These are phyloP conservation scores for Hypothenemus hampei DNA, from an alignment of 1,140 invertebrate species.

Conservation along the genomic window DNA sequence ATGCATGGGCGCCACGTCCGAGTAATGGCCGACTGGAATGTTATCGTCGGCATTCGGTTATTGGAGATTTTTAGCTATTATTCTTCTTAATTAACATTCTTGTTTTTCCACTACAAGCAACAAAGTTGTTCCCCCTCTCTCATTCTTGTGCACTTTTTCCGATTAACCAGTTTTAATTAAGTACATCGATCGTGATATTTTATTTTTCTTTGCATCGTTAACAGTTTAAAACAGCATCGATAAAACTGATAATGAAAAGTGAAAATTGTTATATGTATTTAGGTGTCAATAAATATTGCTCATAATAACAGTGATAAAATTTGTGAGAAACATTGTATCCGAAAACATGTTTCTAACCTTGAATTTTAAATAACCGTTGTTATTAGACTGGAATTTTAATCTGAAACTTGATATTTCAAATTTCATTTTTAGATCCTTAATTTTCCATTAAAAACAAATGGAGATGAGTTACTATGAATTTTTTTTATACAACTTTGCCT, in stretches of 20 bases:
- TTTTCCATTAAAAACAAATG: neutral
- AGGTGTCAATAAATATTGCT: neutral
- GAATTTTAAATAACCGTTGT: neutral
- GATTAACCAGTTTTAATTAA: neutral
- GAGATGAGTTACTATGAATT: no score
- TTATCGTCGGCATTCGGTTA: constrained; percentile 32
- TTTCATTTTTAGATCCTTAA: neutral
- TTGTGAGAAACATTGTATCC: no score
- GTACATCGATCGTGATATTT: neutral
- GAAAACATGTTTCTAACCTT: neutral
- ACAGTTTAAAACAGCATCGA: no score
- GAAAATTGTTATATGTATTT: neutral
- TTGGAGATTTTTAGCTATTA: constrained; percentile 12
- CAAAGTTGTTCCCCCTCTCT: no score
- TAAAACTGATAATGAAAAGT: neutral
- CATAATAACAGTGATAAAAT: no score
- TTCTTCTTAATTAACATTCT: neutral
- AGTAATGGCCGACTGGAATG: constrained; percentile 32
- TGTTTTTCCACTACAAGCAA: constrained; percentile 1
- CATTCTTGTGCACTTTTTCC: no score
- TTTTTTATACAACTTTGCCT: no score
- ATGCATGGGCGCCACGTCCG: constrained; percentile 33
- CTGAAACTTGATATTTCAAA: neutral
- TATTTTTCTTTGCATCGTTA: no score
- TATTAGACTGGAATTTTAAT: neutral